Percentiles rank a stretch among this genome's conserved stretches.
Evolutionary conservation across 2,888 invertebrate species (phyloP).

Genomic region (Phanerotoma sp.): DNA sequence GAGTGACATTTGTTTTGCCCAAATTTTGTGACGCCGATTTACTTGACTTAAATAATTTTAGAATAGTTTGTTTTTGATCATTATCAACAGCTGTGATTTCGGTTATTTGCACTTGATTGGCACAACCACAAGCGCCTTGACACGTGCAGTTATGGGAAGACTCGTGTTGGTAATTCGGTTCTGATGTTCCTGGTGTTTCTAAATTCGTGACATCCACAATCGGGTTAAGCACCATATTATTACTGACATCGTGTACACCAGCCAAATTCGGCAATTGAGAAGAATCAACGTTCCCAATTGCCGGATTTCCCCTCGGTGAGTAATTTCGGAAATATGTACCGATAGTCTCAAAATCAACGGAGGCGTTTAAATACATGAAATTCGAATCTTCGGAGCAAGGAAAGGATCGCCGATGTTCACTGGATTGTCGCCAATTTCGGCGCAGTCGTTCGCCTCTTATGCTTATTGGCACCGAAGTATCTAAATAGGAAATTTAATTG

Average conservation of each 20-base stretch:
- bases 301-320: conserved; percentile 21
- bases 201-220: conserved; percentile 4
- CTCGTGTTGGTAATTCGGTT: neutral
- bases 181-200: neutral
- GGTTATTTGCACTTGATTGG: neutral
- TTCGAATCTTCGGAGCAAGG: conserved; percentile 26
- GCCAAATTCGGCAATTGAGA: conserved; percentile 46
- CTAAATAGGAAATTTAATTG: neutral
- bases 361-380: conserved; percentile 29
- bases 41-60: conserved; percentile 37
- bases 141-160: conserved; percentile 13
- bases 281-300: conserved; percentile 32
- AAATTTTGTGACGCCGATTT: conserved; percentile 28
- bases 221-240: neutral
- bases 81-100: conserved; percentile 12
- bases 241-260: conserved; percentile 34
- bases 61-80: conserved; percentile 34
- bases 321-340: conserved; percentile 47
- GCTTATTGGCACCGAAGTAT: conserved; percentile 21
- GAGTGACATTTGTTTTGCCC: neutral
- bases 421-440: conserved; percentile 35
- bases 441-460: conserved; percentile 28
- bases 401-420: conserved; percentile 37
- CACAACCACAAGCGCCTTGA: conserved; percentile 19
- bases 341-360: conserved; percentile 41